Evolutionary conservation across 2,113 vertebrate species (phyloP).

Genomic region (Quiscalus mexicanus): DNA sequence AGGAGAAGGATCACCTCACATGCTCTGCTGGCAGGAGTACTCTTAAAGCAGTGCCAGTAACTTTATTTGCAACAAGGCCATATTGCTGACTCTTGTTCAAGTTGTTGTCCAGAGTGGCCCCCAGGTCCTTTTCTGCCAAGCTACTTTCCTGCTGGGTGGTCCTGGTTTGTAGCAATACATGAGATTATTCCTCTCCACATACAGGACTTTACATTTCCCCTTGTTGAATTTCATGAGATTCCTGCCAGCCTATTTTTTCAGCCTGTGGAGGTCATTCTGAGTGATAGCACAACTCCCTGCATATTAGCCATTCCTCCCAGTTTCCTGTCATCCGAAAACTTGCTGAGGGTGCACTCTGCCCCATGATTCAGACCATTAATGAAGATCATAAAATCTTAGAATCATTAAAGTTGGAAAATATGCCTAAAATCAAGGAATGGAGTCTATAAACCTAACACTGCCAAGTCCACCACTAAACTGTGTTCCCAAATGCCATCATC

Average conservation of each 20-base stretch:
- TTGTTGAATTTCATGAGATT: background rate
- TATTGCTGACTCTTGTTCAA: background rate
- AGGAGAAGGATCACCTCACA: background rate
- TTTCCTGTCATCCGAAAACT: background rate
- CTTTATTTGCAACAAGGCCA: background rate
- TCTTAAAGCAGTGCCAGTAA: background rate
- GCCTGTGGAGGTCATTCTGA: background rate
- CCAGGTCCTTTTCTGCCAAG: background rate
- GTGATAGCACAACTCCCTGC: background rate
- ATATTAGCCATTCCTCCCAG: background rate
- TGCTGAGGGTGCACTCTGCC: background rate
- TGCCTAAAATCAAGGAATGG: background rate
- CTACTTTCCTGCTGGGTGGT: background rate
- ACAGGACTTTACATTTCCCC: background rate
- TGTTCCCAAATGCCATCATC: background rate
- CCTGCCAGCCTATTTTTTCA: background rate
- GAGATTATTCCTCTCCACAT: fast-evolving
- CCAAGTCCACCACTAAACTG: background rate
- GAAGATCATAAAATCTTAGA: background rate
- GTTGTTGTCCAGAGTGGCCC: fast-evolving
- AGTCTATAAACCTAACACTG: background rate
- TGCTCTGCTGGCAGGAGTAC: background rate
- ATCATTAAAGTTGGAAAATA: background rate
- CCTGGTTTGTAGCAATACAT: fast-evolving
- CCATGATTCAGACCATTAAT: background rate